Base-by-base conservation (phyloP, 2,113 vertebrate species). In the Percina caprodes region DNA sequence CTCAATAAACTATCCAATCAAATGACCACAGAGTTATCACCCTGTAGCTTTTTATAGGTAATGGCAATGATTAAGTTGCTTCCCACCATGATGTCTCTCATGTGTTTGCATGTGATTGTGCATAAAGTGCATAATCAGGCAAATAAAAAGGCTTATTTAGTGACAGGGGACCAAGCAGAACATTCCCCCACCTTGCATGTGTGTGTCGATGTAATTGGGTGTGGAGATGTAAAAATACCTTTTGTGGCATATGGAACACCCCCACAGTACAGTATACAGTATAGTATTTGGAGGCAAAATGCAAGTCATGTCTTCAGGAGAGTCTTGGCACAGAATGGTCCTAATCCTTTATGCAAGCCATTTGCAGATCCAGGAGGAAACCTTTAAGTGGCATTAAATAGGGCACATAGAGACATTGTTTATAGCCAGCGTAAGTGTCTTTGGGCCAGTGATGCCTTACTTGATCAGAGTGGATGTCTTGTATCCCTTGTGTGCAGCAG, bases 1-100 rank as follows among this genome's bases (percentile, higher is more conserved):
- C 85, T 88, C 65, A n/a, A 80, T 75, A 76, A 69, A 67, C 54
- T 71, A 9, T 55, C 60, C 63, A 76, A 87, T 68, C 74, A 86
- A 80, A 80, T 48, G 18, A 76, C 48, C 30, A 33, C 60, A 66
- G 2, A 69, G 48, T 42, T 59, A 69, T 63, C 62, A 49, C 46
- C 69, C 63, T 23, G 45, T 46, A 72, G 66, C 66, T 19, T 77
- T 77, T 61, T 51, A 6, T 30, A 62, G 76, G 54, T 65, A 35
- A 79, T 66, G 21, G 21, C 18, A 74, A 75, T 74, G 16, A 80
- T 82, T 80, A 46, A 66, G 30, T 70, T 69, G 61, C 63, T 87
- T 73, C 56, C 59, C 69, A 62, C 65, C 2, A 3, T 83, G 79
- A 66, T 63, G 30, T 65, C 15, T 84, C 55, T 77, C 16, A 9